Evolutionary conservation across 2,888 invertebrate genomes (phyloP), one percentile per base, ranked within the genome.

Genomic region (Sclerodermus sp.): DNA sequence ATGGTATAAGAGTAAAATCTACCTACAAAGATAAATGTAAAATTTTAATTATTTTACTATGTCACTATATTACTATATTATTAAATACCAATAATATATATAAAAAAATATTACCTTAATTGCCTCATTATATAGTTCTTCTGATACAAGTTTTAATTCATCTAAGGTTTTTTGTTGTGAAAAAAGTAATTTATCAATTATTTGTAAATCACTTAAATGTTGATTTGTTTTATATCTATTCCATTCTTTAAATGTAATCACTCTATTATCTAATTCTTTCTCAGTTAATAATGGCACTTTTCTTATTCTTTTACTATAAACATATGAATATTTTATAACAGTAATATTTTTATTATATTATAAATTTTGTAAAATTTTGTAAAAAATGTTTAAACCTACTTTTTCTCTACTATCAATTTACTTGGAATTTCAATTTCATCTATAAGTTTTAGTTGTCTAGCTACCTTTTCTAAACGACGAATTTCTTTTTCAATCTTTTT

Each of bases 401-500:
- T 75, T 65, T 81, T 80, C 68, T 88, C 83, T 65, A 89, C 86
- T 15, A 85, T 67, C 13, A 94, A 70, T 49, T 83, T 80, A 15
- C 86, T 66, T 0, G 92, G 86, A 8, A 90, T 82, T 77, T 95
- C 91, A 57, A 89, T 75, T 80, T 98, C 98, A 48, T 89, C 89
- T 37, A 98, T 84, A 0, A 97, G 96, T 77, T 97, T 98, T 42
- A 94, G 76, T 72, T 93, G 92, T 30, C 87, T 82, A 0, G 90
- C 85, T 80, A 87, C 85, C 73, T 88, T 93, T 73, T 93, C 87
- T 52, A 97, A 77, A 58, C 87, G 83, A 44, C 89, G 82, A 57
- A 97, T 96, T 74, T 88, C 88, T 73, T 93, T 96, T 74, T 95
- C 95, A 1, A 98, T 60, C 76, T 88, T 93, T 71, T 85, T 91